Conservation (phyloP, 2,113 vertebrate species). For the Rattus norvegicus region GRCr8 NC_086027.1:3964001-3964500, state of each 20-base stretch:
- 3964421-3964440: background rate
- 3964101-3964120: background rate
- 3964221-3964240: background rate
- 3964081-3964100: background rate
- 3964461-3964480: background rate
- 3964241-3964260: background rate
- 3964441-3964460: background rate
- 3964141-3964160: background rate
- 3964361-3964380: background rate
- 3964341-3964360: background rate
- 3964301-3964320: background rate
- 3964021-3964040: background rate
- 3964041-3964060: conserved; percentile 10
- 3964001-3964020: background rate
- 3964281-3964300: background rate
- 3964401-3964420: background rate
- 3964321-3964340: background rate
- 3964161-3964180: background rate
- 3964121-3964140: background rate
- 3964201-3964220: background rate
- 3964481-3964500: background rate
- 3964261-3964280: background rate
- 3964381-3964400: background rate
- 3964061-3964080: background rate
- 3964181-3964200: background rate